Conservation (phyloP, 2,113 vertebrate species). For the Brienomyrus longianalis region DNA sequence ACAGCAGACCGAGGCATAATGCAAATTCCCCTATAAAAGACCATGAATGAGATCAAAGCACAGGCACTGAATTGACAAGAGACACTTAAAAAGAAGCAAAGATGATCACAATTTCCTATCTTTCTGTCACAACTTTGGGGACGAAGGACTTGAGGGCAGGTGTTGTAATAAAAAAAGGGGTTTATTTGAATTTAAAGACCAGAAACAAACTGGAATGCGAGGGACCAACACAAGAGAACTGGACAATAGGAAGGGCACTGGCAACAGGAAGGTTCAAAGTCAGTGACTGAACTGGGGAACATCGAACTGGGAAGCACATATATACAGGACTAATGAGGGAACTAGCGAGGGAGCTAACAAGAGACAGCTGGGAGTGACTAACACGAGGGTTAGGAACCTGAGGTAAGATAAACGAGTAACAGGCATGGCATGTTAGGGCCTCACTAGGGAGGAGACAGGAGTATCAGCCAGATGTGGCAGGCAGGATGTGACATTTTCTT, state of each 20-base stretch:
- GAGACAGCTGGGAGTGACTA: neutral
- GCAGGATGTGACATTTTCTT: neutral
- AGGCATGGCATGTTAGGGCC: neutral
- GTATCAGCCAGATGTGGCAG: neutral
- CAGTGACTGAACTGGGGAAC: neutral
- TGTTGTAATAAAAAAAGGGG: neutral
- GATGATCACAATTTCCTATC: neutral
- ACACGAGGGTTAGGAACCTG: neutral
- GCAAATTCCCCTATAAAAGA: slow-evolving; percentile 3
- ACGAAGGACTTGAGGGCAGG: neutral
- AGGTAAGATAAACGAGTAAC: neutral
- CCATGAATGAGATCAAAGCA: slow-evolving; percentile 16
- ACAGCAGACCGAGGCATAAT: neutral
- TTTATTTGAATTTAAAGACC: neutral
- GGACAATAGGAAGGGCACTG: neutral
- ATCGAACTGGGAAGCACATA: neutral
- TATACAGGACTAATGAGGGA: neutral
- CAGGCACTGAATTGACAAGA: slow-evolving; percentile 7
- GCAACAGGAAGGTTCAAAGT: neutral
- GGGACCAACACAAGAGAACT: neutral
- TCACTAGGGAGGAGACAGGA: neutral
- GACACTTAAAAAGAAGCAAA: neutral
- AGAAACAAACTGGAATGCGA: neutral
- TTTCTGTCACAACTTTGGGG: neutral
- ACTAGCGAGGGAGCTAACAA: neutral